Evolutionary conservation across 2,797 vertebrate species (phyloP).

Genomic region (Spondyliosoma cantharus): DNA sequence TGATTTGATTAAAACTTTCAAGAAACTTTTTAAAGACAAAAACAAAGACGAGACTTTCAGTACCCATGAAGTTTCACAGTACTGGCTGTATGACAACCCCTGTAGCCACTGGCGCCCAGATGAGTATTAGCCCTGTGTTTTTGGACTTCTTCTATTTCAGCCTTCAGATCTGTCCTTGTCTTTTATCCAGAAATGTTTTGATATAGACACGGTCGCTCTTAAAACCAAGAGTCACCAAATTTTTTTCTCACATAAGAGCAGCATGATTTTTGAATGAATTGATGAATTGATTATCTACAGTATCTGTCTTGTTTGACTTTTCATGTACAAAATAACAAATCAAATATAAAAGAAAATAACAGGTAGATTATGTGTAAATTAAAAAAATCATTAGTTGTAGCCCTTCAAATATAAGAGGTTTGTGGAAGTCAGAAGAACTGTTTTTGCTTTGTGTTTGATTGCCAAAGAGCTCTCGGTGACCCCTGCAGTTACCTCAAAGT

Average conservation of each 20-base stretch:
- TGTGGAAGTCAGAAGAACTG: neutral
- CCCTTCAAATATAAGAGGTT: neutral
- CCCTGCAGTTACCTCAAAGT: neutral
- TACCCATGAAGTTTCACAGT: conserved; percentile 18
- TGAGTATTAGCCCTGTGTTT: conserved; percentile 36
- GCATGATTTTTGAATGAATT: too few species aligned
- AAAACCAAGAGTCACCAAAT: conserved; percentile 7
- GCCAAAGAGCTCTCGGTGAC: conserved; percentile 17
- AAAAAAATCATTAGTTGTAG: neutral
- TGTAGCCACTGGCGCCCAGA: conserved; percentile 35
- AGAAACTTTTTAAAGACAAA: conserved; percentile 33
- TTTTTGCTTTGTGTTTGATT: conserved; percentile 9
- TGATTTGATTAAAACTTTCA: conserved; percentile 24
- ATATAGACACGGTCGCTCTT: conserved; percentile 11
- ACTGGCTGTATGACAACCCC: conserved; percentile 42
- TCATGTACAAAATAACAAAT: conserved; percentile 10
- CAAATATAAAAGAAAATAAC: neutral
- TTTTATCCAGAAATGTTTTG: conserved; percentile 30
- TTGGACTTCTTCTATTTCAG: conserved; percentile 51
- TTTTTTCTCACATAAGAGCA: too few species aligned
- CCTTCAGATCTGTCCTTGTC: conserved; percentile 29
- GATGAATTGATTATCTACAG: neutral
- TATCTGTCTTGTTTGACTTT: neutral
- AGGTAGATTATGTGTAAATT: neutral
- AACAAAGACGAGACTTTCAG: conserved; percentile 32